Percentiles rank a stretch among this genome's conserved stretches.
These are phyloP conservation scores for Torymus aiolomorphi DNA, from an alignment of 2,888 invertebrate genomes.

Conservation along the genomic window DNA sequence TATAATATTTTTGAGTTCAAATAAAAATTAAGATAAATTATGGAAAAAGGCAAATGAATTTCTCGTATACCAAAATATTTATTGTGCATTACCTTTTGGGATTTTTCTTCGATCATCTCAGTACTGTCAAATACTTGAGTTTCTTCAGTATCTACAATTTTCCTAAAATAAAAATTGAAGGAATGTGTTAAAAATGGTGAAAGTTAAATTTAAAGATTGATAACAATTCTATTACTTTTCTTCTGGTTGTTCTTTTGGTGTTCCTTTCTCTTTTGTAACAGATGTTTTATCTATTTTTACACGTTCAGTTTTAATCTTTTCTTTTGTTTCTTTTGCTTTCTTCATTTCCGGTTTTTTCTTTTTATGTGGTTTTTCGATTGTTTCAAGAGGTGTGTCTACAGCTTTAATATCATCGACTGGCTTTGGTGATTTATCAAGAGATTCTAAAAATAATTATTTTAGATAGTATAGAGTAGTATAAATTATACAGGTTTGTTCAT, in stretches of 20 bases:
- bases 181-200: not conserved
- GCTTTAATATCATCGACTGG: slow-evolving; percentile 71
- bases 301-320: slow-evolving; percentile 76
- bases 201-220: slow-evolving; percentile 11
- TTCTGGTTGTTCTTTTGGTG: slow-evolving; percentile 68
- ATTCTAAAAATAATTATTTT: slow-evolving; percentile 4
- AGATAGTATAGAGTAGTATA: too few relatives aligned
- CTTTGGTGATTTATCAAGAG: slow-evolving; percentile 14
- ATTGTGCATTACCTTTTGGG: slow-evolving; percentile 64
- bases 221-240: slow-evolving; percentile 65
- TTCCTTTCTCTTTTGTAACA: slow-evolving; percentile 64
- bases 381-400: slow-evolving; percentile 62
- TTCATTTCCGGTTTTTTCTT: slow-evolving; percentile 73
- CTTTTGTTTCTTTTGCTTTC: slow-evolving; percentile 76
- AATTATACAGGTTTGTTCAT: too few relatives aligned
- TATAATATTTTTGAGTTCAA: slow-evolving; percentile 11
- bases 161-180: slow-evolving; percentile 65
- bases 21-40: not conserved
- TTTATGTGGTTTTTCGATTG: slow-evolving; percentile 64
- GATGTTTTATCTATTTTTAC: slow-evolving; percentile 77
- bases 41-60: not conserved
- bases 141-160: slow-evolving; percentile 77
- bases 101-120: slow-evolving; percentile 77
- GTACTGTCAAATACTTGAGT: slow-evolving; percentile 79
- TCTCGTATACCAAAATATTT: not conserved